These are phyloP conservation scores for Gari tellinella DNA, from an alignment of 2,888 invertebrate species.

Conservation along the genomic window DNA sequence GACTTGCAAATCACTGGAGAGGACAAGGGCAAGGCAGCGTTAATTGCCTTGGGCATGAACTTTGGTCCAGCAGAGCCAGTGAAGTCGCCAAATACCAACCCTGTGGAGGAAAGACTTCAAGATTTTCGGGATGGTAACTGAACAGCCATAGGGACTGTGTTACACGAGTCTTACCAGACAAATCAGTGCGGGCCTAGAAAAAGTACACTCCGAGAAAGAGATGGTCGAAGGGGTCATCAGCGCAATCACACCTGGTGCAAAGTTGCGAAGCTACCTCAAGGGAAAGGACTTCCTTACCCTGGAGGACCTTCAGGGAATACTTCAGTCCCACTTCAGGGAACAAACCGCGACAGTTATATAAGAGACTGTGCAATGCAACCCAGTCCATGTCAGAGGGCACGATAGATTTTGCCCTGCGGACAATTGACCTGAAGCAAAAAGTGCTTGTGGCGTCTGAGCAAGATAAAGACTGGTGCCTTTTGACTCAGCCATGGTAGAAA, in stretches of 20 bases:
- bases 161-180: neutral
- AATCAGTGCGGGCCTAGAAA: neutral
- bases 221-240: neutral
- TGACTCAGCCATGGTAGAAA: slow-evolving; percentile 1
- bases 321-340: slow-evolving; percentile 26
- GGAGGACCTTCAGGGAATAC: slow-evolving; percentile 6
- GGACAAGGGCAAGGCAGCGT: neutral
- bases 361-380: slow-evolving; percentile 17
- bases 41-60: neutral
- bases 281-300: slow-evolving; percentile 5
- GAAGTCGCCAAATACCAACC: neutral
- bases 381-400: slow-evolving; percentile 23
- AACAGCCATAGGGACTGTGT: neutral
- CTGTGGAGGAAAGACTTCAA: neutral
- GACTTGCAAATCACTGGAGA: neutral
- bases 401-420: slow-evolving; percentile 20
- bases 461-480: slow-evolving; percentile 16
- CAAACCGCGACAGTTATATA: slow-evolving; percentile 32
- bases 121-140: neutral
- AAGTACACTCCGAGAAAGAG: neutral
- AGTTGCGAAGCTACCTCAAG: neutral
- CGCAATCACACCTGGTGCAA: neutral
- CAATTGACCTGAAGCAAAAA: slow-evolving; percentile 28
- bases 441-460: slow-evolving; percentile 19
- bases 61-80: neutral